Percentiles rank a stretch among this genome's conserved stretches.
phyloP scores from a whole-genome alignment of 2,113 vertebrate species.

The Camelus bactrianus region DNA sequence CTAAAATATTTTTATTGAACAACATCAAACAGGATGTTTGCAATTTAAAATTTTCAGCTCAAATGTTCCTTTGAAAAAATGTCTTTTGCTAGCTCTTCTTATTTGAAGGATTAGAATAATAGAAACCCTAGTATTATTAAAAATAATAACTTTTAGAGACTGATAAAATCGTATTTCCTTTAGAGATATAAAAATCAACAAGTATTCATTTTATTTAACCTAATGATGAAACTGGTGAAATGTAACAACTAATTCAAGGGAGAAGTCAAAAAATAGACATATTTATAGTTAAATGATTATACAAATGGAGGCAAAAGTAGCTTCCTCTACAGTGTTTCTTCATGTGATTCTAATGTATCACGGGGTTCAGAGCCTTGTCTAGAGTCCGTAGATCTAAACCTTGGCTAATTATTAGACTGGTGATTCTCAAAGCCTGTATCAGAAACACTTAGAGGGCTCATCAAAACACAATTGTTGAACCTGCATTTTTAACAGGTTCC shows the following conservation, averaged over 20 bases:
- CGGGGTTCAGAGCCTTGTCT: background rate
- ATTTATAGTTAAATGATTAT: background rate
- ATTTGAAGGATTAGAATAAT: background rate
- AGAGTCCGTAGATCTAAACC: background rate
- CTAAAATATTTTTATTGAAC: background rate
- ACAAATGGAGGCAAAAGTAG: background rate
- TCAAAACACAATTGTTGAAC: background rate
- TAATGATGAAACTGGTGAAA: background rate
- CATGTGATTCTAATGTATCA: background rate
- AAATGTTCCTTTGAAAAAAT: slow-evolving; percentile 27
- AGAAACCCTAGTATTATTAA: background rate
- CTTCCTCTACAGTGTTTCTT: background rate
- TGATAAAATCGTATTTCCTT: background rate
- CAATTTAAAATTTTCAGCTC: slow-evolving; percentile 13
- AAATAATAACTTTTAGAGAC: background rate
- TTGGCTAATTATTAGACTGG: background rate
- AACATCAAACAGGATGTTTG: background rate
- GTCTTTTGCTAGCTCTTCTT: background rate
- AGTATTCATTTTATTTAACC: background rate
- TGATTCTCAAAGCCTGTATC: background rate
- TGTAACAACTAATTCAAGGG: background rate
- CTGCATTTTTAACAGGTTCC: background rate
- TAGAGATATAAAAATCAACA: background rate
- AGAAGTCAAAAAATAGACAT: background rate
- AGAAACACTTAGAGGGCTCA: background rate